Conservation (phyloP, 2,888 invertebrate species). For the Sarcophaga caerulescens region DNA sequence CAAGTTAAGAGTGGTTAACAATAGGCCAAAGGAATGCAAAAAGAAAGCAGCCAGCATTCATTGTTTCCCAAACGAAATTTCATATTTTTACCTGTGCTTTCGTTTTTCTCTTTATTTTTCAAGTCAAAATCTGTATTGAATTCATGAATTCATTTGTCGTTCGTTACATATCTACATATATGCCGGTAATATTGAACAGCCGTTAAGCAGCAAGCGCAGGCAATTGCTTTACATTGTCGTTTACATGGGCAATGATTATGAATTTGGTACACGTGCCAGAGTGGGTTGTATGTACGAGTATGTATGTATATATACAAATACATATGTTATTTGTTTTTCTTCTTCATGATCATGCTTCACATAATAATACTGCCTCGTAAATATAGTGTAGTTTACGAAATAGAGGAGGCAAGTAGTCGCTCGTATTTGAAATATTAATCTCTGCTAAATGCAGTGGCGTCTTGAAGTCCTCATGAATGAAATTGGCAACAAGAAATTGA, state of each 20-base stretch:
- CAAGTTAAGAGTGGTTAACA: constrained; percentile 44
- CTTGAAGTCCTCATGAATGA: too few relatives aligned
- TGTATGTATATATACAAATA: too few relatives aligned
- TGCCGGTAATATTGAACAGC: neutral
- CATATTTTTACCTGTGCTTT: neutral
- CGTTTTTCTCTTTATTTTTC: neutral
- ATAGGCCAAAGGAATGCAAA: constrained; percentile 59
- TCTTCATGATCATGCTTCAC: constrained; percentile 36
- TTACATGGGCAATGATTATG: constrained; percentile 52
- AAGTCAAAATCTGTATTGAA: neutral
- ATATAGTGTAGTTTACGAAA: constrained; percentile 31
- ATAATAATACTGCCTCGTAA: constrained; percentile 26
- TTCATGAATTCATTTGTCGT: neutral
- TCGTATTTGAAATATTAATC: constrained; percentile 39
- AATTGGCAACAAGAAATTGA: too few relatives aligned
- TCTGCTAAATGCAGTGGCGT: constrained; percentile 55
- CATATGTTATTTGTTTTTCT: constrained; percentile 34
- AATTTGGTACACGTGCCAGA: constrained; percentile 67
- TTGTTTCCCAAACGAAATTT: neutral
- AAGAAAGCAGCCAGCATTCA: constrained; percentile 54
- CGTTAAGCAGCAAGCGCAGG: neutral
- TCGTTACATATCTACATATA: neutral
- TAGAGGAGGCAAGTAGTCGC: constrained; percentile 9
- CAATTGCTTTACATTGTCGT: neutral
- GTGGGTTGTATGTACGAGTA: neutral